Base-by-base conservation (phyloP, 2,113 vertebrate genomes). In the Alexandromys fortis region DNA sequence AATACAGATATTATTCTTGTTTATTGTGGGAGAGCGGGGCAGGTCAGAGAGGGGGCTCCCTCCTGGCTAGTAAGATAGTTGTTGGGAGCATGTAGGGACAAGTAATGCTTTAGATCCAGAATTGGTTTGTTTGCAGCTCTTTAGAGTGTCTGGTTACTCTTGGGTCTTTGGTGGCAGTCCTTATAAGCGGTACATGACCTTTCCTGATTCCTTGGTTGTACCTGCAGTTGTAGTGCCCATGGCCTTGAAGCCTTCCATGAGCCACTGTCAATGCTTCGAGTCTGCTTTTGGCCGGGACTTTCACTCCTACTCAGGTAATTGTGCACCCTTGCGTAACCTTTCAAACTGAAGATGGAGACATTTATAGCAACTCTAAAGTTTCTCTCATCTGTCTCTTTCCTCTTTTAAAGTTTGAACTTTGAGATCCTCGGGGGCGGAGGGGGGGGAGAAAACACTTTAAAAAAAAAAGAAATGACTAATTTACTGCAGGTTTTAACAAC, bases 281-380 rank as follows among this genome's bases (percentile, higher is more conserved):
- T 73, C 67, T 89, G 91, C 73, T 82, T 94, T 96, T 95, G 91
- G 67, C 92, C 85, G 75, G 89, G 33, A 52, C 78, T 91, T 63
- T 96, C 73, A 73, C 86, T 96, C 87, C 91, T 77, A 87, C 93
- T 97, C 86, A 94, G 81, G 89, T 97, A 89, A 92, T 96, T 91
- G 93, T 89, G 70, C 92, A 91, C 87, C 83, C 96, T 96, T 93
- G 94, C 38, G 38, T 95, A 94, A 96, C 86, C 91, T 96, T 93
- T 91, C 73, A 95, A 91, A 94, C 63, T 17, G 47, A 96, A 96
- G 86, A 92, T 28, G 0, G 70, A 92, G 73, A 72, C 90, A 92
- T 95, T 96, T 98, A 96, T 85, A 97, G 94, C 75, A 94, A 83
- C 89, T 35, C 73, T 83, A 72, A 92, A 94, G 68, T 83, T 92